Percentiles rank a stretch among this genome's conserved stretches.
These are phyloP conservation scores for Saccostrea cuccullata DNA, from an alignment of 1,140 invertebrate genomes.

Conservation along the genomic window DNA sequence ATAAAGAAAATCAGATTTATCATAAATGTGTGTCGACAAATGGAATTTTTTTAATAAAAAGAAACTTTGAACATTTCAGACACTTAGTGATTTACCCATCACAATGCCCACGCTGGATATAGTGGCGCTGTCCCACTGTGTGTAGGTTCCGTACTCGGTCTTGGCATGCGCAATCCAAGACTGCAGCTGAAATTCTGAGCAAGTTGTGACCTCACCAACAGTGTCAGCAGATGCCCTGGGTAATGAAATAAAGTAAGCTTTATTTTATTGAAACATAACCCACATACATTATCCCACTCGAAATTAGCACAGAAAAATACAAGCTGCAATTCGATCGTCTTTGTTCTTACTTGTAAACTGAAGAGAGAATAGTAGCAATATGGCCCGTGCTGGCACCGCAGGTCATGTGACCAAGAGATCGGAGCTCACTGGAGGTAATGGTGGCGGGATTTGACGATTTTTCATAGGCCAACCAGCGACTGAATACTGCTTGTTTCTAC, in stretches of 20 bases:
- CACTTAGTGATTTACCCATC: conserved; percentile 33
- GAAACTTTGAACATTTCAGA: too few species aligned
- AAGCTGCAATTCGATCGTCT: background rate
- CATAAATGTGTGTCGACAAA: too few species aligned
- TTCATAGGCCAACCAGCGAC: conserved; percentile 41
- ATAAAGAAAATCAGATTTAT: background rate
- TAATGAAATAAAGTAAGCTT: background rate
- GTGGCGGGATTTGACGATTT: conserved; percentile 43
- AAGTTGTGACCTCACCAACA: conserved; percentile 54
- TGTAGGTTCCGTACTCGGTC: conserved; percentile 47
- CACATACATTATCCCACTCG: too few species aligned
- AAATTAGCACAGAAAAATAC: too few species aligned
- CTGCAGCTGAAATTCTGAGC: conserved; percentile 45
- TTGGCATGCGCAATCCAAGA: conserved; percentile 45
- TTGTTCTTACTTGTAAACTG: conserved; percentile 38
- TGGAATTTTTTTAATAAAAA: too few species aligned
- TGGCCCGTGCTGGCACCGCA: conserved; percentile 51
- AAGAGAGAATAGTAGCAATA: conserved; percentile 32
- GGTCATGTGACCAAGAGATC: conserved; percentile 52
- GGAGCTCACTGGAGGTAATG: conserved; percentile 48
- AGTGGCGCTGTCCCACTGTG: conserved; percentile 49
- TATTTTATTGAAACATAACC: background rate
- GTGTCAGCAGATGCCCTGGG: conserved; percentile 52
- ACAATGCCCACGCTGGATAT: conserved; percentile 53
- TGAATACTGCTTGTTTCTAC: conserved; percentile 35